phyloP scores from a whole-genome alignment of 2,797 vertebrate species.

The Lophius americanus region DNA sequence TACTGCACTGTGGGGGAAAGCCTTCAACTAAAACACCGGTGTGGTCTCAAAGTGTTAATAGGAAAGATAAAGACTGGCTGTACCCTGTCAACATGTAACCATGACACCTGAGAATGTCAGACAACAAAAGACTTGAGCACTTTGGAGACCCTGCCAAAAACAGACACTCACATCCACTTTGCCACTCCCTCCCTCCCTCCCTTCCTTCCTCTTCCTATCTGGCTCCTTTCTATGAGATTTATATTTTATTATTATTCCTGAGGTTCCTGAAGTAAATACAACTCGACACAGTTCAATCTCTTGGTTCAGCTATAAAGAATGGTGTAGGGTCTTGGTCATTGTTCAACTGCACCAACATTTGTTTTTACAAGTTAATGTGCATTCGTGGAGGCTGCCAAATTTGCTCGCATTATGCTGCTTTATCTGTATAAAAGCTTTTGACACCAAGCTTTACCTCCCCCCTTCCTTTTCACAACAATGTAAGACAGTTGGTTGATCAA shows the following conservation, averaged over 20 bases:
- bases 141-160: slow-evolving; percentile 64
- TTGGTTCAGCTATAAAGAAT: neutral
- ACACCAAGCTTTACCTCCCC: slow-evolving; percentile 29
- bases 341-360: neutral
- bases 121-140: slow-evolving; percentile 73
- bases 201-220: slow-evolving; percentile 64
- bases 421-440: neutral
- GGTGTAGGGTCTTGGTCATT: neutral
- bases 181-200: slow-evolving; percentile 43
- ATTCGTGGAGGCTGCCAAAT: neutral
- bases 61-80: slow-evolving; percentile 49
- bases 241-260: slow-evolving; percentile 48
- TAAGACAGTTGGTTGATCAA: slow-evolving; percentile 42
- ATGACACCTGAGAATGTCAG: slow-evolving; percentile 81
- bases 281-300: slow-evolving; percentile 32
- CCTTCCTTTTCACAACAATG: slow-evolving; percentile 42
- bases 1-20: neutral
- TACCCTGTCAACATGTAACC: slow-evolving; percentile 71
- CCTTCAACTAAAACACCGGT: neutral
- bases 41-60: slow-evolving; percentile 39
- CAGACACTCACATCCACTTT: slow-evolving; percentile 15
- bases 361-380: neutral
- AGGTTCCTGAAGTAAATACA: slow-evolving; percentile 47
- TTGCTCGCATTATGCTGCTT: neutral
- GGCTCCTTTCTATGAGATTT: slow-evolving; percentile 20